phyloP scores from a whole-genome alignment of 2,888 invertebrate species.

The Machimus rusticus region DNA sequence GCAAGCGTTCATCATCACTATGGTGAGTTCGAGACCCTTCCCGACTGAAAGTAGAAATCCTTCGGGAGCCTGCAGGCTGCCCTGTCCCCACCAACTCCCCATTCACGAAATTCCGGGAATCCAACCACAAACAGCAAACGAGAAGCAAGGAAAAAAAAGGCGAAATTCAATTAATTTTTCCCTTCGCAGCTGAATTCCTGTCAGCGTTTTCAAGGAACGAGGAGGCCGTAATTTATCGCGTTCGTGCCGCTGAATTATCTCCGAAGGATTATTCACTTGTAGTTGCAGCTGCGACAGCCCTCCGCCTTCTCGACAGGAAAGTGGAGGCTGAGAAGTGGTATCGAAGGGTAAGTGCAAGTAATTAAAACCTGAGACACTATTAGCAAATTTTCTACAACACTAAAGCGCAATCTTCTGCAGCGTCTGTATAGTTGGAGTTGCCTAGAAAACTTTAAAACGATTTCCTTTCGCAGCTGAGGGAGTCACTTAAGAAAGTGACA shows the following conservation, averaged over 20 bases:
- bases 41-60: neutral
- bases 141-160: constrained; percentile 18
- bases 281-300: constrained; percentile 87
- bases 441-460: neutral
- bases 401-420: neutral
- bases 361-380: neutral
- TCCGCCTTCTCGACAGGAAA: constrained; percentile 82
- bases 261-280: constrained; percentile 84
- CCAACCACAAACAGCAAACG: neutral
- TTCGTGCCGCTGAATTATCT: constrained; percentile 79
- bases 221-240: constrained; percentile 83
- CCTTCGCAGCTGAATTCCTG: constrained; percentile 82
- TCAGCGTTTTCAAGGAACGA: constrained; percentile 78
- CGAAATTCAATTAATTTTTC: constrained; percentile 16
- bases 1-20: constrained; percentile 88
- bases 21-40: constrained; percentile 68
- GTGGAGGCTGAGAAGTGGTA: constrained; percentile 89
- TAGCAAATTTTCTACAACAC: neutral
- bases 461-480: neutral
- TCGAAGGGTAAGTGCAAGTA: constrained; percentile 68
- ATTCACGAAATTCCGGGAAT: neutral
- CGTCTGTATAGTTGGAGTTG: neutral
- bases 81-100: neutral
- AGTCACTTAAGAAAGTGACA: neutral
- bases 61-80: neutral